Conservation (phyloP, 2,797 vertebrate species). For the Lagodon rhomboides region DNA sequence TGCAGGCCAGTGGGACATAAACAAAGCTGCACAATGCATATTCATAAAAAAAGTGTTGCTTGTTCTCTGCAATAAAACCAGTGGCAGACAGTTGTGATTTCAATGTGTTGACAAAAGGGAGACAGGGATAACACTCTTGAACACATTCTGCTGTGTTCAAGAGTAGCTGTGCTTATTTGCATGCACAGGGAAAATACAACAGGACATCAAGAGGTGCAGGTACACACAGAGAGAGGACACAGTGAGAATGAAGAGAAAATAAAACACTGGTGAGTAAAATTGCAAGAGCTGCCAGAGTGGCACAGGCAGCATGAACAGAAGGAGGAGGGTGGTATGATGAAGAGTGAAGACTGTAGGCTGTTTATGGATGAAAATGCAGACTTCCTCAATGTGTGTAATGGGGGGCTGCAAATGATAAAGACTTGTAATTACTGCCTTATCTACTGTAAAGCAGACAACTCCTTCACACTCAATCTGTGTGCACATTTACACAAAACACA, state of each 20-base stretch:
- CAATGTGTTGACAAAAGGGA: conserved; percentile 38
- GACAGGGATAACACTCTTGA: conserved; percentile 56
- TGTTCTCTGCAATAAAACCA: conserved; percentile 42
- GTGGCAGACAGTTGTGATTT: conserved; percentile 29
- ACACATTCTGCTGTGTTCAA: conserved; percentile 36
- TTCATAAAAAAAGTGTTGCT: conserved; percentile 51
- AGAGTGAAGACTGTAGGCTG: conserved; percentile 62
- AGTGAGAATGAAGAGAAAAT: conserved; percentile 43
- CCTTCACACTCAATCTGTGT: conserved; percentile 53
- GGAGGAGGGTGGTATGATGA: conserved; percentile 47
- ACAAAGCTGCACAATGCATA: conserved; percentile 45
- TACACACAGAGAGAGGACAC: conserved; percentile 47
- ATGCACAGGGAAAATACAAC: conserved; percentile 47
- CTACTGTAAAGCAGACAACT: conserved; percentile 59
- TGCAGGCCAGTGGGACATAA: conserved; percentile 43
- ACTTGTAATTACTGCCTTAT: conserved; percentile 70
- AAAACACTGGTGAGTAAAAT: conserved; percentile 49
- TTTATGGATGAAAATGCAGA: conserved; percentile 51
- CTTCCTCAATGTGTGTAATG: conserved; percentile 53
- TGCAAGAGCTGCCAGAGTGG: conserved; percentile 47
- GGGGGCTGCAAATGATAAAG: conserved; percentile 64
- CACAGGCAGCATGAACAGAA: conserved; percentile 41
- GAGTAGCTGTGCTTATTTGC: conserved; percentile 48
- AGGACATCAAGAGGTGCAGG: conserved; percentile 44
- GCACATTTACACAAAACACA: conserved; percentile 36